phyloP scores from a whole-genome alignment of 2,797 vertebrate species.

The Betta splendens region DNA sequence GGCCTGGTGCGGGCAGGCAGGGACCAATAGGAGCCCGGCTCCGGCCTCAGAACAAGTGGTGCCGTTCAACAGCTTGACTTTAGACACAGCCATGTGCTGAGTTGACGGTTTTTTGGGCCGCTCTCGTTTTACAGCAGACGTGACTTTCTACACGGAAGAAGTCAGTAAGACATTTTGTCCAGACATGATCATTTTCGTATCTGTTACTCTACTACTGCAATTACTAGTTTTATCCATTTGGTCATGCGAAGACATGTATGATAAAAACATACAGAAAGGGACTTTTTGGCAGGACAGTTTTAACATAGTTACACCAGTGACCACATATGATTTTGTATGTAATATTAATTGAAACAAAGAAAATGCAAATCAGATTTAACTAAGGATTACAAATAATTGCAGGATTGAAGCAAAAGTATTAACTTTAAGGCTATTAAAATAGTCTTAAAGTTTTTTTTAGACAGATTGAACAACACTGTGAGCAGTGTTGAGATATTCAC shows the following conservation, averaged over 20 bases:
- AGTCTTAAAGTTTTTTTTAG: too few relatives aligned
- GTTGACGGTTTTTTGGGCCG: slow-evolving; percentile 24
- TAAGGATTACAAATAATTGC: too few relatives aligned
- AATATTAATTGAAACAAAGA: too few relatives aligned
- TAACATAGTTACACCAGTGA: too few relatives aligned
- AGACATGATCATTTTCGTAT: not conserved
- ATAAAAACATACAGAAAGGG: not conserved
- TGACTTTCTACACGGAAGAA: slow-evolving; percentile 13
- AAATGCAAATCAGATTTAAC: too few relatives aligned
- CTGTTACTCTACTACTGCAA: slow-evolving; percentile 6
- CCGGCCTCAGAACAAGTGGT: slow-evolving; percentile 46
- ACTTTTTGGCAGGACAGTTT: slow-evolving; percentile 1
- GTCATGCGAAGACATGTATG: not conserved
- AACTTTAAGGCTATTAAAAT: too few relatives aligned
- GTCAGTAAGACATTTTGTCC: slow-evolving; percentile 8
- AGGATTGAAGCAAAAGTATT: too few relatives aligned
- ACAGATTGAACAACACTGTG: too few relatives aligned
- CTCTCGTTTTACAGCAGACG: slow-evolving; percentile 21
- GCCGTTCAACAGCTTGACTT: slow-evolving; percentile 8
- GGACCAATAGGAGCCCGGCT: slow-evolving; percentile 43
- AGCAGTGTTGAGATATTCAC: too few relatives aligned
- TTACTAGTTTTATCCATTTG: slow-evolving; percentile 4
- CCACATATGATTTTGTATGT: too few relatives aligned
- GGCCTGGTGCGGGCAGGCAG: slow-evolving; percentile 35
- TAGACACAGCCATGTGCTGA: slow-evolving; percentile 1